phyloP scores from a whole-genome alignment of 1,140 invertebrate species.

The Lepidurus packardi region DNA sequence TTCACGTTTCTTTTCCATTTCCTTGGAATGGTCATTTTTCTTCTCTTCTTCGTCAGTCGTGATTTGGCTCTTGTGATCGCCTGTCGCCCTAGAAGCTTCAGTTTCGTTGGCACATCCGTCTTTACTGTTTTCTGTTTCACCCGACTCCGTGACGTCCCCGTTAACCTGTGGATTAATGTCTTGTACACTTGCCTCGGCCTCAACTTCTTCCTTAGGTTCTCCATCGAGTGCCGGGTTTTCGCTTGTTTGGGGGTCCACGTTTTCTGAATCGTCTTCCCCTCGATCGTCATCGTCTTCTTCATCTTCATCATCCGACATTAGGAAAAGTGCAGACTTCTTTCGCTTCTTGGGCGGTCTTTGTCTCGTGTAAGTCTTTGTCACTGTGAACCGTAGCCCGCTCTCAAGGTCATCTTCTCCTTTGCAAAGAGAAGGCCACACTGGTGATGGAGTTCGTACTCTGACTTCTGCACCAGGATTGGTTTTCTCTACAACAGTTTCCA shows the following conservation, averaged over 20 bases:
- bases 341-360: conserved; percentile 14
- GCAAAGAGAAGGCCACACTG: background rate
- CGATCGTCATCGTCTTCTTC: conserved; percentile 27
- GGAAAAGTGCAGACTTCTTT: background rate
- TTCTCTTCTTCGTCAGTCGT: background rate
- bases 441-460: background rate
- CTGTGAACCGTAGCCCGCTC: background rate
- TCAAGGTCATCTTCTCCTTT: background rate
- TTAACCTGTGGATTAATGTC: background rate
- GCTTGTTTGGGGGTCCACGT: background rate
- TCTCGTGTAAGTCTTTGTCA: background rate
- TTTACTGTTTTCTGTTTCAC: background rate
- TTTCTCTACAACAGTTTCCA: conserved; percentile 9
- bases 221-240: background rate
- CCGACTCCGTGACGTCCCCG: background rate
- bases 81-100: background rate
- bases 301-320: conserved; percentile 17
- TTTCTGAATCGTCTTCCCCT: conserved; percentile 15
- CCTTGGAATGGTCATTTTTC: background rate
- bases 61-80: background rate
- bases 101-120: background rate
- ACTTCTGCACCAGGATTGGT: background rate
- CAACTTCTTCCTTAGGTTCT: too few relatives aligned
- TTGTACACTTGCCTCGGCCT: background rate
- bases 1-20: background rate